Evolutionary conservation across 2,113 vertebrate species (phyloP).

Genomic region (Pterocles burchelli): DNA sequence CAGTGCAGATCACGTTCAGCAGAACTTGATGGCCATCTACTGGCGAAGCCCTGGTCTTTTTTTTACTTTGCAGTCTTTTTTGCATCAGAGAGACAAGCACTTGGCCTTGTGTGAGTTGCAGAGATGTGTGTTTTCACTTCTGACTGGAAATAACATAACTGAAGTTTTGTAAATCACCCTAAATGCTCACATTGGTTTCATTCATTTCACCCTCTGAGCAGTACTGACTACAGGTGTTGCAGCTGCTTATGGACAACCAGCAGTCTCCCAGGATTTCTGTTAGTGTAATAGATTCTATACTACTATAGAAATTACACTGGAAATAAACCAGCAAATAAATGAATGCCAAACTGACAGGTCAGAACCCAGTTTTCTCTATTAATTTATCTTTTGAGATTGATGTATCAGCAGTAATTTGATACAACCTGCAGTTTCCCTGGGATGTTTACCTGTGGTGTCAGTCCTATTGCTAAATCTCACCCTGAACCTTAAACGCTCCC

Average conservation of each 20-base stretch:
- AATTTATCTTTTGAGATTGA: not conserved
- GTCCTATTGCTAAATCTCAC: not conserved
- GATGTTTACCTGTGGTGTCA: not conserved
- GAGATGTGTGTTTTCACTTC: not conserved
- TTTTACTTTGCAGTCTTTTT: not conserved
- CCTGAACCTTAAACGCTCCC: not conserved
- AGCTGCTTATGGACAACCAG: not conserved
- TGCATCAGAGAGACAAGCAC: not conserved
- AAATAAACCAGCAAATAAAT: not conserved
- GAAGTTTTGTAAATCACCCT: not conserved
- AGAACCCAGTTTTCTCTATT: not conserved
- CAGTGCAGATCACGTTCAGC: accelerated
- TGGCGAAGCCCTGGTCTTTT: not conserved
- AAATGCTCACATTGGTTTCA: not conserved
- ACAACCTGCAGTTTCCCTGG: not conserved
- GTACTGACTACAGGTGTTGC: not conserved
- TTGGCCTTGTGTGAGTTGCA: not conserved
- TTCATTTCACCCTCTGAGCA: not conserved
- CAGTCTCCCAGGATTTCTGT: not conserved
- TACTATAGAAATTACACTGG: not conserved
- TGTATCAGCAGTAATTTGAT: not conserved
- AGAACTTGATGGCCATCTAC: conserved; percentile 55
- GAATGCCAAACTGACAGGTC: not conserved
- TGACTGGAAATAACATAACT: not conserved
- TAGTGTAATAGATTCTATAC: not conserved